Evolutionary conservation across 2,113 vertebrate species (phyloP), one percentile per base, ranked within the genome.

Genomic region (Dasyornis broadbenti): DNA sequence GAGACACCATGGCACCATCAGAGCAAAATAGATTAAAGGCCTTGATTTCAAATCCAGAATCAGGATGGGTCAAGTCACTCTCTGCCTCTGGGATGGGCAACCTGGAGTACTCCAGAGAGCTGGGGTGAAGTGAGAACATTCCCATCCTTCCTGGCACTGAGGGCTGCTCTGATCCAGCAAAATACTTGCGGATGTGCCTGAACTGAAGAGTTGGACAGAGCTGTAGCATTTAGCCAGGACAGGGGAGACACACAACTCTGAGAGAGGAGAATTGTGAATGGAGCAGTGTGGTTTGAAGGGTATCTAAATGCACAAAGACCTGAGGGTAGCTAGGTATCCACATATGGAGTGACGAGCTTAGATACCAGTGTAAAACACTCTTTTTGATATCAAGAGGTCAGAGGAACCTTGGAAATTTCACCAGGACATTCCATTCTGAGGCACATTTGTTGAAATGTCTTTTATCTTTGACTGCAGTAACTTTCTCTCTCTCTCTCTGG

Each of bases 331-430:
- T 60, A 15, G 1, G 19, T 73, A 30, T 39, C 54, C 23, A 35
- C 30, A n/a, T 0, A 0, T 9, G 39, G 64, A 82, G 27, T 1
- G 14, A 90, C 11, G 3, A 79, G 39, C 35, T 81, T 7, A 66
- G 35, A 23, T 47, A 53, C 2, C 30, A 71, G 30, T 22, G 28
- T 10, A 86, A 60, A 13, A 52, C 35, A 23, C 24, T 80, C 45
- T 72, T 80, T 83, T 70, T 73, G 56, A 52, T 21, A 66, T 60
- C 31, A 78, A 49, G 52, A 71, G 16, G 26, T 37, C 7, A 2
- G 50, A 84, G 16, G 10, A 89, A 78, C 52, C 65, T 92, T 75
- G 53, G 44, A 72, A 75, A 60, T 91, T 89, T 87, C 83, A 91
- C 26, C 69, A 94, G 82, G 52, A 52, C 26, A 22, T 66, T 77